A percentile compares a stretch with the other conserved stretches of the same genome.
Conservation (phyloP, 2,113 vertebrate species). For the Trogon melanurus region DNA sequence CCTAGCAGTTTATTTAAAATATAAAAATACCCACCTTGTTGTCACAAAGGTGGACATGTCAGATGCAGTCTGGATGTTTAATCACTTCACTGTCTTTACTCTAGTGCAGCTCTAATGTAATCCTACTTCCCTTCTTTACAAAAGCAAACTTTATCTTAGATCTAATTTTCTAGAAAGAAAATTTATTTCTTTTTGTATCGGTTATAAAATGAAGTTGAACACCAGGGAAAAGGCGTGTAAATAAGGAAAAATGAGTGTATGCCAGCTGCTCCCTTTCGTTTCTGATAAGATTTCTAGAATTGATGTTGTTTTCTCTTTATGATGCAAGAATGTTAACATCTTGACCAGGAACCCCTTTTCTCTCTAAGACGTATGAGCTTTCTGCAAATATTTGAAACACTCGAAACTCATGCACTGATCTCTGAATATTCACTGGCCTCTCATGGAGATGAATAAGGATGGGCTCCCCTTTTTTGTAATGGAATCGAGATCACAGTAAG, state of each 20-base stretch:
- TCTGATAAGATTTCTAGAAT: conserved; percentile 36
- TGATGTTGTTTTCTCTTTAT: conserved; percentile 37
- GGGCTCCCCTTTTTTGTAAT: background rate
- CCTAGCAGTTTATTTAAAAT: conserved; percentile 29
- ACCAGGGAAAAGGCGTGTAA: conserved; percentile 31
- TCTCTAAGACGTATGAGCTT: background rate
- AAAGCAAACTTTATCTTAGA: conserved; percentile 47
- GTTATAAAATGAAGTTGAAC: conserved; percentile 55
- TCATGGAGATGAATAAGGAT: background rate
- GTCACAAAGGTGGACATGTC: background rate
- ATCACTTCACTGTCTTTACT: background rate
- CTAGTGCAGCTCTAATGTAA: conserved; percentile 23
- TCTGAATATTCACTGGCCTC: background rate
- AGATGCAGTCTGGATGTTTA: conserved; percentile 19
- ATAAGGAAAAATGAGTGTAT: conserved; percentile 51
- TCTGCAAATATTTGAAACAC: background rate
- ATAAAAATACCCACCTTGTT: background rate
- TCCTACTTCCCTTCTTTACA: conserved; percentile 12
- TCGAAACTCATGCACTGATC: background rate
- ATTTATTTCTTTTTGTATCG: conserved; percentile 31
- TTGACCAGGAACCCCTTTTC: background rate
- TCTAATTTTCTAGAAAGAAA: conserved; percentile 55
- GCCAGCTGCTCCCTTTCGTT: conserved; percentile 58
- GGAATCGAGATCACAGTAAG: background rate
- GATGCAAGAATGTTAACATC: conserved; percentile 19